These are phyloP conservation scores for Heptranchias perlo DNA, from an alignment of 2,113 vertebrate species.

Conservation along the genomic window DNA sequence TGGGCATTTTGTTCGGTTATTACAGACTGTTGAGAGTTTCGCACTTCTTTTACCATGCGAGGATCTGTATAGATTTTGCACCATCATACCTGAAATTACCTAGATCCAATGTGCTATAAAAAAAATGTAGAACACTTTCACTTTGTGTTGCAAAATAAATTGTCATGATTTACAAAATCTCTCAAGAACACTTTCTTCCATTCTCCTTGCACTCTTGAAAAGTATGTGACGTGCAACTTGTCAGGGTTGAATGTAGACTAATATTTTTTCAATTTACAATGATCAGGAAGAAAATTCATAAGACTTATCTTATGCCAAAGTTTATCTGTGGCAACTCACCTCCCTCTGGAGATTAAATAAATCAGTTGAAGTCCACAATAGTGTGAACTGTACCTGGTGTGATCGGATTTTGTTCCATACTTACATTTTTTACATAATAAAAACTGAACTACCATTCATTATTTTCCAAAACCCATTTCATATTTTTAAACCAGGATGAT, in stretches of 20 bases:
- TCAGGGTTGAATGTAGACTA: neutral
- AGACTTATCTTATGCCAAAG: neutral
- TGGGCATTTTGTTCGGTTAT: neutral
- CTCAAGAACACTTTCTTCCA: neutral
- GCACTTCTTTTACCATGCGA: neutral
- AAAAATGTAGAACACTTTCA: neutral
- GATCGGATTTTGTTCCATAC: neutral
- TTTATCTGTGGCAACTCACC: neutral
- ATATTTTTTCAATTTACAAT: neutral
- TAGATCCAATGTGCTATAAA: neutral
- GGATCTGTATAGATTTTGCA: neutral
- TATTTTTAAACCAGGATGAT: neutral
- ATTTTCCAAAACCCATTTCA: too few species aligned
- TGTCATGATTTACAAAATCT: neutral
- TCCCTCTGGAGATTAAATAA: neutral
- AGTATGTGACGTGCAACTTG: neutral
- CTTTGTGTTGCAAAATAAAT: neutral
- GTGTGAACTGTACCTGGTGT: neutral
- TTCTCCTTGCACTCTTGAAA: neutral
- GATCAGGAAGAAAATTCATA: neutral
- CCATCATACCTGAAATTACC: neutral
- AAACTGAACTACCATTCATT: neutral
- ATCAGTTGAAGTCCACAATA: neutral
- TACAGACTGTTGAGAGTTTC: neutral
- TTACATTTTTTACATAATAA: neutral